Percentiles rank a stretch among this genome's conserved stretches.
phyloP scores from a whole-genome alignment of 2,888 invertebrate genomes.

The Drosophila multiciliata region DNA sequence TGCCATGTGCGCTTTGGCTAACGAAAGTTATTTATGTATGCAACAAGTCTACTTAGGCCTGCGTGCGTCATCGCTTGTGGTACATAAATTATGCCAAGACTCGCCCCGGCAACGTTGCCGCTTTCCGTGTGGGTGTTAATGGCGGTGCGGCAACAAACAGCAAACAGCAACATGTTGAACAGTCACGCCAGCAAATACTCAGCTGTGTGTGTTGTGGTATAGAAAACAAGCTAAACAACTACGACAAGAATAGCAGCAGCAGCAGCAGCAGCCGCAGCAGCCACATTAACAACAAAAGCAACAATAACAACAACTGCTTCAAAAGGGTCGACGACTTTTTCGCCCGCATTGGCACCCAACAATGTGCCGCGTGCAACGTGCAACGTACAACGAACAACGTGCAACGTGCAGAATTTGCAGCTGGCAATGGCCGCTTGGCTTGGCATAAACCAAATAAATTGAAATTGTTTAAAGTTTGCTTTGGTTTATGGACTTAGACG shows the following conservation, averaged over 20 bases:
- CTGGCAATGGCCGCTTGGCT: constrained; percentile 69
- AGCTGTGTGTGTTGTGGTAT: constrained; percentile 49
- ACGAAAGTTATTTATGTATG: constrained; percentile 83
- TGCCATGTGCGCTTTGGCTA: constrained; percentile 60
- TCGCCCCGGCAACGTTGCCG: constrained; percentile 42
- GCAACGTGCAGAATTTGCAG: constrained; percentile 49
- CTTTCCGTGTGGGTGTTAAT: constrained; percentile 74
- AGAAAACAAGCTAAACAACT: constrained; percentile 72
- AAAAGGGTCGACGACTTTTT: constrained; percentile 78
- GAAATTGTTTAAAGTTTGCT: constrained; percentile 80
- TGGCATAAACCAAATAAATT: constrained; percentile 80
- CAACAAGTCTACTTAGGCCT: constrained; percentile 78
- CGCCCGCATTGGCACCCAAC: constrained; percentile 76
- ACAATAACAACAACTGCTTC: constrained; percentile 48
- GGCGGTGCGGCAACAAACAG: constrained; percentile 65
- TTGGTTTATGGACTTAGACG: constrained; percentile 76
- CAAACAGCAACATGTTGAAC: constrained; percentile 33
- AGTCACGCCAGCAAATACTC: constrained; percentile 69
- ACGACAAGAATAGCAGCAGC: constrained; percentile 61
- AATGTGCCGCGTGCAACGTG: constrained; percentile 40
- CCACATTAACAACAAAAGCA: constrained; percentile 32
- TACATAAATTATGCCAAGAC: constrained; percentile 81
- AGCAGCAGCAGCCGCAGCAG: constrained; percentile 33
- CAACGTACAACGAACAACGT: constrained; percentile 42
- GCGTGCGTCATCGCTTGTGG: constrained; percentile 80